phyloP scores from a whole-genome alignment of 1,140 invertebrate species.

The Cryptotermes secundus region DNA sequence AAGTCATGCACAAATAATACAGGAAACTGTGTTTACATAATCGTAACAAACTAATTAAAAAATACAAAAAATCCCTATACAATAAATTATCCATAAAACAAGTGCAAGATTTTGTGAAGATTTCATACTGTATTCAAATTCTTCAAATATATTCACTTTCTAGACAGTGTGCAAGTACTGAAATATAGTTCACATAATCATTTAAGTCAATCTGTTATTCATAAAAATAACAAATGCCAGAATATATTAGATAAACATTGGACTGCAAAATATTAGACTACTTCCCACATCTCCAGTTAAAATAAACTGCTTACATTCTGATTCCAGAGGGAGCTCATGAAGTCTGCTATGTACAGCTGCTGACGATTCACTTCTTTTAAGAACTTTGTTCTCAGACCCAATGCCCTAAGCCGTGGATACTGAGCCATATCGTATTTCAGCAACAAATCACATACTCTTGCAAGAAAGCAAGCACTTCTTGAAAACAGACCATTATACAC shows the following conservation, averaged over 20 bases:
- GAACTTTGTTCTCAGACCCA: background rate
- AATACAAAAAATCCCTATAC: too few species aligned
- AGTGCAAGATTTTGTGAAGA: too few species aligned
- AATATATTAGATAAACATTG: background rate
- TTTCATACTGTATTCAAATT: too few species aligned
- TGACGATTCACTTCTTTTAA: background rate
- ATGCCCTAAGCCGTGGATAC: background rate
- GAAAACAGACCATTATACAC: constrained; percentile 45
- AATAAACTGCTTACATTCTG: background rate
- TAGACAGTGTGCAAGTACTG: too few species aligned
- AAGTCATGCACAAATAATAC: too few species aligned
- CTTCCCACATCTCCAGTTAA: background rate
- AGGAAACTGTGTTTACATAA: too few species aligned
- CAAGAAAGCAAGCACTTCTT: constrained; percentile 41
- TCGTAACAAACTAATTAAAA: too few species aligned
- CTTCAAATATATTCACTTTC: too few species aligned
- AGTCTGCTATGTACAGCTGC: background rate
- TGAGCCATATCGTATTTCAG: constrained; percentile 38
- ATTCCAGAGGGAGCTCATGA: background rate
- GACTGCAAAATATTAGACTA: background rate
- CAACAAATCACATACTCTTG: constrained; percentile 45
- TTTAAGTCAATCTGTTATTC: too few species aligned
- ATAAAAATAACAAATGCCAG: background rate
- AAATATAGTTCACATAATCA: too few species aligned
- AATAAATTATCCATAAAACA: too few species aligned